phyloP scores from a whole-genome alignment of 2,888 invertebrate species.

The Podabrus alpinus region DNA sequence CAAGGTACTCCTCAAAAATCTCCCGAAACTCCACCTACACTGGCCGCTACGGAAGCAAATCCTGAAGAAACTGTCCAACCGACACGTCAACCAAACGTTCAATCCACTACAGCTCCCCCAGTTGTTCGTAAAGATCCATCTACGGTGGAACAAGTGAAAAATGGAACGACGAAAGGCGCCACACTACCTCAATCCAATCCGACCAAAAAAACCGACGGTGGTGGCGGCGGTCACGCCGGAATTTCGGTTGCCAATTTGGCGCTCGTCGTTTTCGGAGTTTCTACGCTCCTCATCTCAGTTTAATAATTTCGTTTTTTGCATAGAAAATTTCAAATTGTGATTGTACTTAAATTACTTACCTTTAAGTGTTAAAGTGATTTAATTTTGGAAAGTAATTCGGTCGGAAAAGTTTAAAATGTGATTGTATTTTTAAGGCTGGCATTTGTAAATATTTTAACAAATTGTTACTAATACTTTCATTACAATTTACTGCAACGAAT shows the following conservation, averaged over 20 bases:
- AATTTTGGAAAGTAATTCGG: not conserved
- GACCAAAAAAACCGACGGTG: not conserved
- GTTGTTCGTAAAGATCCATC: not conserved
- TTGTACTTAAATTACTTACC: conserved; percentile 11
- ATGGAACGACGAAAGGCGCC: not conserved
- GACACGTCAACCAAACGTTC: not conserved
- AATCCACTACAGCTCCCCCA: not conserved
- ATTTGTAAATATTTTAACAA: not conserved
- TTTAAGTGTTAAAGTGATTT: not conserved
- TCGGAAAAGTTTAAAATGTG: not conserved
- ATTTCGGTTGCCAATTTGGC: not conserved
- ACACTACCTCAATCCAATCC: not conserved
- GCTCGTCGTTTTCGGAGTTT: not conserved
- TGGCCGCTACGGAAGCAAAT: not conserved
- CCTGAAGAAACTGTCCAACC: not conserved
- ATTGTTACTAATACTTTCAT: not conserved
- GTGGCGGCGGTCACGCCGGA: not conserved
- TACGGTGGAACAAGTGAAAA: not conserved
- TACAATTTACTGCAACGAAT: not conserved
- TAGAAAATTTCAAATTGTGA: conserved; percentile 8
- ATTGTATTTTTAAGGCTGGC: not conserved
- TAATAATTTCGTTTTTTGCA: not conserved
- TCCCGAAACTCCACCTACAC: not conserved
- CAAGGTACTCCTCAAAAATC: not conserved
- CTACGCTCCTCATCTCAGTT: conserved; percentile 6